Percentiles rank a stretch among this genome's conserved stretches.
Evolutionary conservation across 2,113 vertebrate genomes (phyloP).

Genomic region (Callaeas wilsoni): DNA sequence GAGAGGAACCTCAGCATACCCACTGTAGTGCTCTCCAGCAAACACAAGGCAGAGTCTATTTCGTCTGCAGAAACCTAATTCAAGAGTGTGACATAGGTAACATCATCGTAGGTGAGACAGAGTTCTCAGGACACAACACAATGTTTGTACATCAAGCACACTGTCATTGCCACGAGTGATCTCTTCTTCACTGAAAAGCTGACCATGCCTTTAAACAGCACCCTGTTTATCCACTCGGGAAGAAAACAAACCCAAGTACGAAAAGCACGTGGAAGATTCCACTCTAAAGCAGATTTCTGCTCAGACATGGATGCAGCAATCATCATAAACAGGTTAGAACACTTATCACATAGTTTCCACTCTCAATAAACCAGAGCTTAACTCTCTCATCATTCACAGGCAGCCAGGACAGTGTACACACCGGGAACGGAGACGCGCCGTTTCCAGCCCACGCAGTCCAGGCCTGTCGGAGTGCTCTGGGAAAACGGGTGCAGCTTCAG

Average conservation of each 20-base stretch:
- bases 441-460: constrained; percentile 78
- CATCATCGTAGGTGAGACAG: neutral
- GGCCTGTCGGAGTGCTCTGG: constrained; percentile 80
- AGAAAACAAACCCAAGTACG: neutral
- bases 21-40: neutral
- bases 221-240: neutral
- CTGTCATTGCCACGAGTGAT: neutral
- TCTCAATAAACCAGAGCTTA: neutral
- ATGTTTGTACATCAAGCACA: neutral
- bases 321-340: neutral
- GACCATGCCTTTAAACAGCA: neutral
- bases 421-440: constrained; percentile 56
- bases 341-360: neutral
- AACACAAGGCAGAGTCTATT: neutral
- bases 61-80: neutral
- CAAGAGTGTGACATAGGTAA: neutral
- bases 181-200: neutral
- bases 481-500: constrained; percentile 77
- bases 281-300: neutral
- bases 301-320: neutral
- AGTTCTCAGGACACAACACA: neutral
- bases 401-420: constrained; percentile 26
- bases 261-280: neutral
- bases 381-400: neutral
- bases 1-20: neutral